These are phyloP conservation scores for Phorcus lineatus DNA, from an alignment of 2,888 invertebrate species.

Conservation along the genomic window DNA sequence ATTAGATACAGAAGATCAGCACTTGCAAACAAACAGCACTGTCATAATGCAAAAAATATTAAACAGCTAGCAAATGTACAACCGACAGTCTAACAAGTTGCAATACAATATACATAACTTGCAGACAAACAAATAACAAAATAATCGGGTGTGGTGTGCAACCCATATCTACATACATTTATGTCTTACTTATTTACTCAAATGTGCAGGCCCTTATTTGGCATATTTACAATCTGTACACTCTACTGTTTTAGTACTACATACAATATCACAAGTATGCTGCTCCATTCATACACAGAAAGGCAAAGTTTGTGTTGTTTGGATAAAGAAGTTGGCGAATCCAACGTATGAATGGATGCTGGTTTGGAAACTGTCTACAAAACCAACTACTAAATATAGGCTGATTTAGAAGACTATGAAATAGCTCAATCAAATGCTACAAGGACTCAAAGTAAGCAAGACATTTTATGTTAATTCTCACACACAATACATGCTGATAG, in stretches of 20 bases:
- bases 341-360: too few relatives aligned
- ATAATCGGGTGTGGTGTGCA: not conserved
- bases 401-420: too few relatives aligned
- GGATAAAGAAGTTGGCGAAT: too few relatives aligned
- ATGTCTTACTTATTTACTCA: not conserved
- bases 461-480: too few relatives aligned
- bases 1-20: not conserved
- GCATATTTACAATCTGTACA: slow-evolving; percentile 1
- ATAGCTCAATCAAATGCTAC: too few relatives aligned
- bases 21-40: slow-evolving; percentile 4
- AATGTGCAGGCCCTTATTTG: not conserved
- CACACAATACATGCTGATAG: too few relatives aligned
- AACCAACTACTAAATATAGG: too few relatives aligned
- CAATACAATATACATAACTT: slow-evolving; percentile 2
- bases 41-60: not conserved
- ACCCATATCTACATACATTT: slow-evolving; percentile 4
- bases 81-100: not conserved
- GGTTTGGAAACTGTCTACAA: too few relatives aligned
- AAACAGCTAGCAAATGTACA: not conserved
- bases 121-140: slow-evolving; percentile 8
- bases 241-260: not conserved
- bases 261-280: slow-evolving; percentile 4
- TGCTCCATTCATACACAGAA: not conserved
- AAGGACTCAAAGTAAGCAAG: too few relatives aligned
- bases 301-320: not conserved